These are phyloP conservation scores for Drosophila pullipes DNA, from an alignment of 2,888 invertebrate species.

Conservation along the genomic window DNA sequence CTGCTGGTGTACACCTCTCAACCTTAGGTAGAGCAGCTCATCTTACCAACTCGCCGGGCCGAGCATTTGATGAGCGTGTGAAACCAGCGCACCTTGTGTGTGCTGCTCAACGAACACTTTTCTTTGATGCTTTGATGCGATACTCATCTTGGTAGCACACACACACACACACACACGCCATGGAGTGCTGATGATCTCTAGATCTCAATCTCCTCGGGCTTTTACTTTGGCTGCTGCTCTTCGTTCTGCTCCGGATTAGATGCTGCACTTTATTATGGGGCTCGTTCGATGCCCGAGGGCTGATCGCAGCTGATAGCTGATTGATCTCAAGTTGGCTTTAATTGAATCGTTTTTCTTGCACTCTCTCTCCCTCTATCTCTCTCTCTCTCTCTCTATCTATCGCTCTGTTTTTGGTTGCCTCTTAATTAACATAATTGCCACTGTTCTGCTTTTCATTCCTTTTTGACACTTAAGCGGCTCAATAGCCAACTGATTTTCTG, in stretches of 20 bases:
- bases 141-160: conserved; percentile 70
- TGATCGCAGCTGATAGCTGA: conserved; percentile 62
- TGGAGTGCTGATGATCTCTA: conserved; percentile 33
- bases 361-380: conserved; percentile 9
- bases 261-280: conserved; percentile 38
- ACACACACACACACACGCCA: conserved; percentile 57
- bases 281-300: conserved; percentile 14
- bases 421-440: conserved; percentile 81
- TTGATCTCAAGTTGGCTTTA: conserved; percentile 75
- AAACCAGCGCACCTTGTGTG: conserved; percentile 73
- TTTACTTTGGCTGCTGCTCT: conserved; percentile 47
- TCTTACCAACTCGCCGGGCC: conserved; percentile 47
- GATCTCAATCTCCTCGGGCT: conserved; percentile 56
- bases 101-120: conserved; percentile 45
- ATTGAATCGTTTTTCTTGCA: conserved; percentile 74
- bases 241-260: conserved; percentile 33
- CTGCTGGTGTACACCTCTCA: neutral
- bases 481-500: conserved; percentile 35
- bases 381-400: conserved; percentile 1
- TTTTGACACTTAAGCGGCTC: conserved; percentile 49
- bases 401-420: conserved; percentile 1
- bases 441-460: conserved; percentile 34
- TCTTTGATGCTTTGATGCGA: conserved; percentile 39
- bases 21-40: conserved; percentile 44
- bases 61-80: conserved; percentile 76